Evolutionary conservation across 2,888 invertebrate genomes (phyloP).

Genomic region (Ligdia adustata): DNA sequence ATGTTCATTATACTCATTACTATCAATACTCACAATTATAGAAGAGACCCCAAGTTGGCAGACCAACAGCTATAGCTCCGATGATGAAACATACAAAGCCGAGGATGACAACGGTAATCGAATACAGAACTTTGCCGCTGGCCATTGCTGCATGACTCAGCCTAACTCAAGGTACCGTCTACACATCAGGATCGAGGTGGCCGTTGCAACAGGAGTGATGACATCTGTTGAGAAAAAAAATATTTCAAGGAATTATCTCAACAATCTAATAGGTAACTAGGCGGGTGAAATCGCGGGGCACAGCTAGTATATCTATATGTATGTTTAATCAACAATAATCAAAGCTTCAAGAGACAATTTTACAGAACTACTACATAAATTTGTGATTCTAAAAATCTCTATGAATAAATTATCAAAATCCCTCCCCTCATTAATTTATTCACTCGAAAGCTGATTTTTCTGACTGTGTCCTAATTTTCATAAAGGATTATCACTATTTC

Average conservation of each 20-base stretch:
- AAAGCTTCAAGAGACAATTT: too few species aligned
- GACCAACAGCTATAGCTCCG: constrained; percentile 92
- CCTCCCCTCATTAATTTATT: too few species aligned
- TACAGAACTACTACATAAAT: too few species aligned
- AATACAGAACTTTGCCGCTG: constrained; percentile 87
- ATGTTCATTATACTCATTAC: too few species aligned
- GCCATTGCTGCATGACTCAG: constrained; percentile 85
- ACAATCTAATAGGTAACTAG: background rate
- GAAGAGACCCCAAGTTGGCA: constrained; percentile 95
- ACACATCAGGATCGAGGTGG: constrained; percentile 63
- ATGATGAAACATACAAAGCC: constrained; percentile 92
- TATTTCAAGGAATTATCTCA: background rate
- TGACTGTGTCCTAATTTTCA: too few species aligned
- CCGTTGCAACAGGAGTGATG: constrained; percentile 35
- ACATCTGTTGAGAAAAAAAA: constrained; percentile 54
- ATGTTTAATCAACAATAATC: background rate
- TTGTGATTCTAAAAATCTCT: too few species aligned
- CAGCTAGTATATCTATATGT: too few species aligned
- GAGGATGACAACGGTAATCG: constrained; percentile 87
- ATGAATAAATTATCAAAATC: too few species aligned
- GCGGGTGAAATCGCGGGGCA: too few species aligned
- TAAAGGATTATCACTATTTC: too few species aligned
- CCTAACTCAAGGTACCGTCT: constrained; percentile 57
- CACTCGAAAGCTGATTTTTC: too few species aligned
- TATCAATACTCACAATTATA: constrained; percentile 84